phyloP scores from a whole-genome alignment of 2,113 vertebrate species.

The Rhegmatorhina hoffmannsi region DNA sequence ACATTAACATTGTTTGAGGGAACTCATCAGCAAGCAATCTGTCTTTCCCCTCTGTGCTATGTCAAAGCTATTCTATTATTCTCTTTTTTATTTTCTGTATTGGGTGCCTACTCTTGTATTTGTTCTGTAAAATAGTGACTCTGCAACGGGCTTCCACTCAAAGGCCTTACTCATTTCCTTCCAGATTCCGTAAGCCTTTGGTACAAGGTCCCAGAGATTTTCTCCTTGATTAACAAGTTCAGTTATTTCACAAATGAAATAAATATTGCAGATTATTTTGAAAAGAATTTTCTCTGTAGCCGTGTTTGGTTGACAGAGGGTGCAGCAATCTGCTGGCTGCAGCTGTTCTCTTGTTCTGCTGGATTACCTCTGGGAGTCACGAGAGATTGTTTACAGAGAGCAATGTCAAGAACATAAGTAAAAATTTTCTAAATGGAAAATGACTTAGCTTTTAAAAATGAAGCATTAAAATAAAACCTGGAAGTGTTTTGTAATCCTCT shows the following conservation, averaged over 20 bases:
- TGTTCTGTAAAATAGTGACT: neutral
- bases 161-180: neutral
- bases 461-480: neutral
- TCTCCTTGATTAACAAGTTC: neutral
- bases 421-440: conserved; percentile 14
- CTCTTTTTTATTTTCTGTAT: neutral
- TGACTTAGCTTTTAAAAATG: conserved; percentile 21
- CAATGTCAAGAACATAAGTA: neutral
- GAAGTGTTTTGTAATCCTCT: conserved; percentile 18
- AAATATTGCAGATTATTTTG: neutral
- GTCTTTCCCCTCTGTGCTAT: neutral
- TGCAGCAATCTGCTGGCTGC: neutral
- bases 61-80: neutral
- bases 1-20: neutral
- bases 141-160: neutral
- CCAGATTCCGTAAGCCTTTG: neutral
- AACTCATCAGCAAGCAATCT: neutral
- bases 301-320: neutral
- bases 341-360: neutral
- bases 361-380: neutral
- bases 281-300: neutral
- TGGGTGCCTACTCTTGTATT: neutral
- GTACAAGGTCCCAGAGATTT: neutral
- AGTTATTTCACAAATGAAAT: neutral
- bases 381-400: neutral